Conservation (phyloP, 1,140 invertebrate species). For the Hyphantria cunea region DNA sequence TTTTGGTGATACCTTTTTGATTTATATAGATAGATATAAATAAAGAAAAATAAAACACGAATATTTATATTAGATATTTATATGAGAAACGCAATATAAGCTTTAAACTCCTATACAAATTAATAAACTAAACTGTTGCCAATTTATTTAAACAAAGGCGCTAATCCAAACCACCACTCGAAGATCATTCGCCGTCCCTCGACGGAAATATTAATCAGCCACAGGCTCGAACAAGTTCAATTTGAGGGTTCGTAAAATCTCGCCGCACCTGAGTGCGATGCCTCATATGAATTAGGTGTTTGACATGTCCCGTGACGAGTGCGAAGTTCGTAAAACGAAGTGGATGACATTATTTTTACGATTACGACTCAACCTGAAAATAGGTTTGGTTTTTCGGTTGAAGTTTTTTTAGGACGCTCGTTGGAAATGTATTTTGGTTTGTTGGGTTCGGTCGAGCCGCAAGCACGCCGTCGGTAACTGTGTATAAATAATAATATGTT, state of each 20-base stretch:
- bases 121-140: too few species aligned
- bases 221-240: conserved; percentile 24
- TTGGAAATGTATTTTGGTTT: background rate
- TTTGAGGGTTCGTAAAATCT: conserved; percentile 36
- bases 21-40: too few species aligned
- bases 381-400: conserved; percentile 8
- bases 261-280: conserved; percentile 14
- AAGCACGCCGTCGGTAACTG: too few species aligned
- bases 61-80: too few species aligned
- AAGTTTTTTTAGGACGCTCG: conserved; percentile 3
- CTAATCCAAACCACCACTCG: background rate
- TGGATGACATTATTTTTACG: conserved; percentile 20
- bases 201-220: conserved; percentile 39
- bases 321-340: background rate
- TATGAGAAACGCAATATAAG: too few species aligned
- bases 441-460: background rate
- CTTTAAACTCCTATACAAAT: too few species aligned
- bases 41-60: background rate
- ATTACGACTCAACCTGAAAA: conserved; percentile 5
- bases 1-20: too few species aligned
- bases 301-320: conserved; percentile 21
- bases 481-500: too few species aligned
- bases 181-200: conserved; percentile 14
- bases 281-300: conserved; percentile 25
- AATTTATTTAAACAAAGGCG: too few species aligned